phyloP scores from a whole-genome alignment of 2,888 invertebrate species.

The Isotomurus palustris region DNA sequence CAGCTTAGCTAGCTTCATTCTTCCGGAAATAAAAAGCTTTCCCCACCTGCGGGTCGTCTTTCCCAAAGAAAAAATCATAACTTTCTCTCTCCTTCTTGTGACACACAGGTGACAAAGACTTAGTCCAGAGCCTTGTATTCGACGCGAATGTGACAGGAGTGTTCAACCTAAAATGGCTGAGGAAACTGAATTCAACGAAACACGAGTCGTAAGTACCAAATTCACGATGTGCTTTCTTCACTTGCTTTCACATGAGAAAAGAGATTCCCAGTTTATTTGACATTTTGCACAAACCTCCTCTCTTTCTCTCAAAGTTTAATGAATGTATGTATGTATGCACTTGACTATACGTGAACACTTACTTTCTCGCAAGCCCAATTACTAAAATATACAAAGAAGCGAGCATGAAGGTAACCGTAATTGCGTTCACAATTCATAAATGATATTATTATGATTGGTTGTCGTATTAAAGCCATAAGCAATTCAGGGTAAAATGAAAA shows the following conservation, averaged over 20 bases:
- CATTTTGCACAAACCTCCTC: no score
- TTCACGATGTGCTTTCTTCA: background rate
- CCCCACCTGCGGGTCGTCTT: no score
- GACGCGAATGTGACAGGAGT: slow-evolving; percentile 83
- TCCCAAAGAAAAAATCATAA: background rate
- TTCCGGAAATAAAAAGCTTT: background rate
- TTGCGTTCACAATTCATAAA: background rate
- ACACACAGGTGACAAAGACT: slow-evolving; percentile 72
- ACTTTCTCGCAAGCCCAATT: slow-evolving; percentile 20
- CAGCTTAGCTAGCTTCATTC: background rate
- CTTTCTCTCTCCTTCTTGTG: slow-evolving; percentile 12
- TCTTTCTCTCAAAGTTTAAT: background rate
- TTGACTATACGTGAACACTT: background rate
- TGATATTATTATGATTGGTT: no score
- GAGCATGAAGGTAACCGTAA: slow-evolving; percentile 31
- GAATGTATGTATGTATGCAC: background rate
- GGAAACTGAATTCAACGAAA: background rate
- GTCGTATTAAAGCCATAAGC: slow-evolving; percentile 2
- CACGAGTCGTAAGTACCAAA: slow-evolving; percentile 3
- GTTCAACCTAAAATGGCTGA: slow-evolving; percentile 54
- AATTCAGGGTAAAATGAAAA: no score
- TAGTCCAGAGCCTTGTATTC: slow-evolving; percentile 77
- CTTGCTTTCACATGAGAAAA: background rate
- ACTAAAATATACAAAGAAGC: slow-evolving; percentile 32
- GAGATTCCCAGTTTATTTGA: no score